Conservation (phyloP, 30 jellyfish, hydroid and myxozoan species). For the Hydra vulgaris region DNA sequence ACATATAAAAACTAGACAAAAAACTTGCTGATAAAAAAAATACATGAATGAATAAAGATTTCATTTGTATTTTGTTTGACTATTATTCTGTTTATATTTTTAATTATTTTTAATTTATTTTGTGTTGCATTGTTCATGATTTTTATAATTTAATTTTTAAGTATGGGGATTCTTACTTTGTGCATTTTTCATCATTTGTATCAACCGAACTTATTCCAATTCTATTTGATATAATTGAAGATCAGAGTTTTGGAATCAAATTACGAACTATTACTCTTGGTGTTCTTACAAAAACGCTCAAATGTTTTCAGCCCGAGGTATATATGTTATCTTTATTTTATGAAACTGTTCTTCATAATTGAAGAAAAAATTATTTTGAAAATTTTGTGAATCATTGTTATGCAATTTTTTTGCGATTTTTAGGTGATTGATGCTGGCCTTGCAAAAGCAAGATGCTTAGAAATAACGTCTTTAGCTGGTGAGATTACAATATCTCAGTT, state of each 20-base stretch:
- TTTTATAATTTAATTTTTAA: no score
- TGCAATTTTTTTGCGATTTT: no score
- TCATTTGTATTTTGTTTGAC: no score
- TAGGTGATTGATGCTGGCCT: constrained; percentile 69
- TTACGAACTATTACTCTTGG: constrained; percentile 57
- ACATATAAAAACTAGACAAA: no score
- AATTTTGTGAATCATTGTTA: not conserved
- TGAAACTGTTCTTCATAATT: not conserved
- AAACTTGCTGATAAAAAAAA: no score
- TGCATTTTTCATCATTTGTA: constrained; percentile 34
- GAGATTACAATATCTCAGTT: constrained; percentile 36
- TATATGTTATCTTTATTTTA: not conserved
- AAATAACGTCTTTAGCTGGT: constrained; percentile 29
- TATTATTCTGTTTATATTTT: no score
- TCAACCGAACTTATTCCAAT: constrained; percentile 50
- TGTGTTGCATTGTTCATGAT: not conserved
- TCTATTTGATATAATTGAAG: constrained; percentile 38
- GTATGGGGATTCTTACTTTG: constrained; percentile 12
- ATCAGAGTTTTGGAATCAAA: constrained; percentile 20
- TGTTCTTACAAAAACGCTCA: constrained; percentile 51
- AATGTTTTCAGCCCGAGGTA: constrained; percentile 83
- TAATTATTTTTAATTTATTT: no score
- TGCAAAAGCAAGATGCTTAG: not conserved
- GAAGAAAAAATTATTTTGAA: not conserved
- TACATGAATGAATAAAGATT: no score